A percentile compares a stretch with the other conserved stretches of the same genome.
Conservation (phyloP, 2,113 vertebrate genomes). For the Zosterops lateralis region DNA sequence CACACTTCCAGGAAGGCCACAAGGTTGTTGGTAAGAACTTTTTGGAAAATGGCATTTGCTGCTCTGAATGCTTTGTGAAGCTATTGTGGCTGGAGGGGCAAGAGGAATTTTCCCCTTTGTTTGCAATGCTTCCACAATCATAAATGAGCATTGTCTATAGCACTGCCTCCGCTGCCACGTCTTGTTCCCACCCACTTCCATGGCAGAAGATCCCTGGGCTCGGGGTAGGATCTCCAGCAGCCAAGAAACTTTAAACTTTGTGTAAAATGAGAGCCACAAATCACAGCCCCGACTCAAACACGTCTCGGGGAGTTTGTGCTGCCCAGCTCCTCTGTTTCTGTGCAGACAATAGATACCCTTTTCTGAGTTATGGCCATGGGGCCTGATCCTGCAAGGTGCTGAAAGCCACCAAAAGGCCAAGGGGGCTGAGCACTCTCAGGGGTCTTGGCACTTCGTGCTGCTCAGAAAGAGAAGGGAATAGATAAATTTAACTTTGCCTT, state of each 20-base stretch:
- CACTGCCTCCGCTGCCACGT: background rate
- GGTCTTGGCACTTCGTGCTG: background rate
- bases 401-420: background rate
- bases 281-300: background rate
- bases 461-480: background rate
- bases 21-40: background rate
- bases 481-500: background rate
- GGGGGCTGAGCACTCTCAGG: background rate
- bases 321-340: background rate
- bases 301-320: background rate
- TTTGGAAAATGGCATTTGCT: constrained; percentile 1
- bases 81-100: constrained; percentile 11
- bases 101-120: constrained; percentile 43
- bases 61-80: constrained; percentile 18
- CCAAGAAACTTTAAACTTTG: constrained; percentile 1
- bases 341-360: constrained; percentile 21
- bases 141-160: constrained; percentile 54
- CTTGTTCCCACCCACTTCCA: constrained; percentile 46
- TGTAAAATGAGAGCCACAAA: constrained; percentile 29
- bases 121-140: constrained; percentile 31
- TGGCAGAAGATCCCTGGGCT: constrained; percentile 5
- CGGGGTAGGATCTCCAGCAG: background rate
- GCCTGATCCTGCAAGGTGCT: constrained; percentile 43
- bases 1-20: background rate
- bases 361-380: background rate